Percentiles rank a stretch among this genome's conserved stretches.
Evolutionary conservation across 1,140 invertebrate species (phyloP).

Genomic region (Brachionus asplanchnoidis): DNA sequence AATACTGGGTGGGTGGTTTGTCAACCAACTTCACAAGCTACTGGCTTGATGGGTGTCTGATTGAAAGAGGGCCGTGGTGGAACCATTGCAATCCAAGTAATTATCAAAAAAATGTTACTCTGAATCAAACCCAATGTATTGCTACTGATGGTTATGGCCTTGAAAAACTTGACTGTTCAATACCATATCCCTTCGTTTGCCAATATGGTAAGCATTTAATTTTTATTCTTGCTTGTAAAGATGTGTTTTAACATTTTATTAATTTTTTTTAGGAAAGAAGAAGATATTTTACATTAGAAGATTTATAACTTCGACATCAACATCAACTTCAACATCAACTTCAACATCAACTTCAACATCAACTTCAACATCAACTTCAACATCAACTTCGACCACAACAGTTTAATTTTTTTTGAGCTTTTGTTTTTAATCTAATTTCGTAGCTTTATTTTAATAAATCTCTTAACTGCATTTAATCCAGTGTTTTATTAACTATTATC

Average conservation of each 20-base stretch:
- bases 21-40: not conserved
- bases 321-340: no score
- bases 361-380: not conserved
- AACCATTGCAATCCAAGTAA: not conserved
- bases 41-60: conserved; percentile 23
- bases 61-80: conserved; percentile 20
- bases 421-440: no score
- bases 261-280: not conserved
- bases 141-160: not conserved
- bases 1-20: not conserved
- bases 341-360: no score
- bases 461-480: no score
- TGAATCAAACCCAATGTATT: not conserved
- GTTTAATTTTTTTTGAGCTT: not conserved
- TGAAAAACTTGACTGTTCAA: not conserved
- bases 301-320: not conserved
- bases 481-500: no score
- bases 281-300: not conserved
- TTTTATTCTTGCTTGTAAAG: not conserved
- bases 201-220: not conserved
- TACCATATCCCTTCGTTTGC: not conserved
- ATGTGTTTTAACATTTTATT: not conserved
- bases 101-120: not conserved
- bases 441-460: not conserved
- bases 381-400: not conserved